These are phyloP conservation scores for Agrotis puta DNA, from an alignment of 2,888 invertebrate species.

Conservation along the genomic window DNA sequence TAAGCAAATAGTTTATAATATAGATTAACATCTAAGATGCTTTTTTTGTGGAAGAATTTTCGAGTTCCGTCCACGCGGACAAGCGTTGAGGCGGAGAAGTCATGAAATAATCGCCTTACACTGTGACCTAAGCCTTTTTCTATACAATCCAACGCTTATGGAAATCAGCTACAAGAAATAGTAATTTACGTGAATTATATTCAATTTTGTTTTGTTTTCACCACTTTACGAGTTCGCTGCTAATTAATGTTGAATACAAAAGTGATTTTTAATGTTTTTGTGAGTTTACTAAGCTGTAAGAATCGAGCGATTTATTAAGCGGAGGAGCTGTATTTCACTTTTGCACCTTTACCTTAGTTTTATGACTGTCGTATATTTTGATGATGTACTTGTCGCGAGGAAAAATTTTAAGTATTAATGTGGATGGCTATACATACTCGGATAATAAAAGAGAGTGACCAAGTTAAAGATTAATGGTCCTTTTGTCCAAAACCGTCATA, in stretches of 20 bases:
- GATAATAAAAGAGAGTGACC: too few species aligned
- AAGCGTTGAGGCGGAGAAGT: too few species aligned
- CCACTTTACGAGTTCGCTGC: slow-evolving; percentile 40
- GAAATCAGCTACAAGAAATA: slow-evolving; percentile 42
- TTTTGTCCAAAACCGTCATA: too few species aligned
- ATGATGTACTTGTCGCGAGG: not conserved
- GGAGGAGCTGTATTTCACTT: not conserved
- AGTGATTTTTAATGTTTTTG: slow-evolving; percentile 19
- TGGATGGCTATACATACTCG: too few species aligned
- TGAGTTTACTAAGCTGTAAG: not conserved
- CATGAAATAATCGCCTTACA: too few species aligned
- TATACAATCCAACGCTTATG: slow-evolving; percentile 44
- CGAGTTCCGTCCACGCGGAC: too few species aligned
- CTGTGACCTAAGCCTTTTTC: slow-evolving; percentile 12
- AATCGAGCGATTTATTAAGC: not conserved
- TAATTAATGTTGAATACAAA: slow-evolving; percentile 50
- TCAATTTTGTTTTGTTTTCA: slow-evolving; percentile 42
- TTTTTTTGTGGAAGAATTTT: not conserved
- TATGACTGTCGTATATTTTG: not conserved
- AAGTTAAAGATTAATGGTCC: too few species aligned
- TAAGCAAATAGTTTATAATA: too few species aligned
- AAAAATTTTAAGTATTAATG: not conserved
- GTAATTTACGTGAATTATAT: slow-evolving; percentile 45
- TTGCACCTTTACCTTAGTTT: not conserved
- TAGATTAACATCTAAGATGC: too few species aligned